Base-by-base conservation (phyloP, 1,140 invertebrate genomes). In the Belonocnema kinseyi region DNA sequence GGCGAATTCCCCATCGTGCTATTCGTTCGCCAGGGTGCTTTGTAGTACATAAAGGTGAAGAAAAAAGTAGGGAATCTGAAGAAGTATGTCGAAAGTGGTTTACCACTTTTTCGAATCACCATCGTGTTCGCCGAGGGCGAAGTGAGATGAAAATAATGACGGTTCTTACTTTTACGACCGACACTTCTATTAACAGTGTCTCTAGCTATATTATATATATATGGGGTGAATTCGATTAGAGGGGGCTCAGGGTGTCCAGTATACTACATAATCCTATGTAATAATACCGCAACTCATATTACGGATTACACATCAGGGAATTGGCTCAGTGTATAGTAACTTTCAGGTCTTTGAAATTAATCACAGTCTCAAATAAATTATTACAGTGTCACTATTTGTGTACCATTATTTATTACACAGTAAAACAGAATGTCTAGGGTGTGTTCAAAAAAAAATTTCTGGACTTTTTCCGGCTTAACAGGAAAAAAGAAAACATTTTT, bases 101-200 rank as follows among this genome's bases (percentile, higher is more conserved):
- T 76, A 77, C 77, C n/a, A n/a, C n/a, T n/a, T n/a, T n/a, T n/a
- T n/a, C n/a, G n/a, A n/a, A 3, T 26, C 58, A 75, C 77, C 50
- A 75, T 73, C 77, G 54, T 54, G 74, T 78, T 75, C 75, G 77
- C 61, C 66, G 75, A 21, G 12, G 19, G 33, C 19, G 52, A 73
- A 74, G 58, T 53, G 52, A 58, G 73, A 40, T 70, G 46, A 74
- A 77, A 79, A 76, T 79, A 82, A 82, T 80, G 76, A 66, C 75
- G 72, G 73, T 72, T 77, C 77, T 79, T 79, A 79, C 77, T 79
- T 80, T 79, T 79, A 79, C 76, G 82, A 56, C 58, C 76, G 77
- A 77, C 79, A 79, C 79, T 83, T 76, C 79, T 83, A 83, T 83
- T 83, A 80, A 77, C 75, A 82, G 77, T 80, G 80, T 77, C 79